Percentiles rank a stretch among this genome's conserved stretches.
Evolutionary conservation across 2,113 vertebrate genomes (phyloP).

Genomic region (Alethe castanea): DNA sequence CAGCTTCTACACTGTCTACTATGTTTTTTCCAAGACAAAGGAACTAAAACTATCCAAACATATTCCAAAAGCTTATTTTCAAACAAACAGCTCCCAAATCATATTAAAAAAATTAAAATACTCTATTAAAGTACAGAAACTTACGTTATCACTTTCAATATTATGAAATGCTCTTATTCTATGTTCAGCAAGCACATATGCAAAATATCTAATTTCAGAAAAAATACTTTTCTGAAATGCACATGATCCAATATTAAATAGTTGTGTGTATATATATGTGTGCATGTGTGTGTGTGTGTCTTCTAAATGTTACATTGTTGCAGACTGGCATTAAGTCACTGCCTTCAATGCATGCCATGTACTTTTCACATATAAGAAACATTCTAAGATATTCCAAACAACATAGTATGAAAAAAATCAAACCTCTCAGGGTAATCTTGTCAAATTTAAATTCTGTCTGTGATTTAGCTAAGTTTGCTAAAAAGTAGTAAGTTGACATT

Average conservation of each 20-base stretch:
- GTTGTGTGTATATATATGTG: rapidly evolving
- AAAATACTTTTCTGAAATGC: not conserved
- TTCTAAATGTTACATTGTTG: not conserved
- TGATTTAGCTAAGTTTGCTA: not conserved
- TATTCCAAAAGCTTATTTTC: not conserved
- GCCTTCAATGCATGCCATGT: not conserved
- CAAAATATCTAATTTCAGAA: not conserved
- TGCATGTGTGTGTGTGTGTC: not conserved
- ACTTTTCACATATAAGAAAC: not conserved
- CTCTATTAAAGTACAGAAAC: not conserved
- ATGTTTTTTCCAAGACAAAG: not conserved
- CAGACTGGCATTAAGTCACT: not conserved
- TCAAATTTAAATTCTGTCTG: not conserved
- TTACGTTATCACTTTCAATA: not conserved
- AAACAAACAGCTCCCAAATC: not conserved
- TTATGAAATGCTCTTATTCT: not conserved
- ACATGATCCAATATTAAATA: not conserved
- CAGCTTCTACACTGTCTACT: not conserved
- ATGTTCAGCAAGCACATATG: not conserved
- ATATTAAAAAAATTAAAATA: not conserved
- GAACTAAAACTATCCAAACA: not conserved
- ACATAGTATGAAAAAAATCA: not conserved
- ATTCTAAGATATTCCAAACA: not conserved
- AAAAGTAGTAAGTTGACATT: not conserved
- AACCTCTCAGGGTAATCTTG: not conserved